Evolutionary conservation across 53 echinoderm and acorn worm genomes (phyloP), one percentile per base, ranked within the genome.

Genomic region (Antedon mediterranea): DNA sequence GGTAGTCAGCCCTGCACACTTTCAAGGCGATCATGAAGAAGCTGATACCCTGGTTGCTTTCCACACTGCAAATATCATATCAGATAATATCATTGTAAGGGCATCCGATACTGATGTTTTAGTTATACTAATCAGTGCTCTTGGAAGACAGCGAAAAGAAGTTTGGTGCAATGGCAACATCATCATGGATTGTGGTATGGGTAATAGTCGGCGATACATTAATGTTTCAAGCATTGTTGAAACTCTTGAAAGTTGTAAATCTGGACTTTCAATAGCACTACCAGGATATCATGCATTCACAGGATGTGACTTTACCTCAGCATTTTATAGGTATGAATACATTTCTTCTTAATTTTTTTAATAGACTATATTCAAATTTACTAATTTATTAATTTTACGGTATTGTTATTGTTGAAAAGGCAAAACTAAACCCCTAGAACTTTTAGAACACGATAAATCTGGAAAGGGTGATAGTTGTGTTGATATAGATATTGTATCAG

Each of bases 121-220:
- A 0, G 78, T 82, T 28, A 86, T 86, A 28, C 44, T 82, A 70
- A 44, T 86, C 29, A 82, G 86, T 31, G 27, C 26, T 0, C 41
- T 88, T 34, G 85, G 89, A 28, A 28, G 76, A 31, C 79, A 85
- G 41, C 85, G 82, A 3, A 34, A 28, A 71, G 78, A 88, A 43
- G 79, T 85, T 0, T 41, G 85, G 8, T 31, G 82, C 20, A 41
- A 18, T 2, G 71, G 34, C 31, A 77, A 13, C 30, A 18, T 85
- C 31, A 78, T 89, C 29, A 89, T 89, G 89, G 88, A 88, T 28
- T 88, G 85, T 79, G 88, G 85, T 28, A 74, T 75, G 75, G 88
- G 85, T 0, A 88, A 88, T 72, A 57, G 3, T 2, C 6, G 88
- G 18, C 18, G 88, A n/a, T 85, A 43, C 71, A 81, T 88, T 31